These are phyloP conservation scores for Acronicta alni DNA, from an alignment of 2,888 invertebrate genomes.

Conservation along the genomic window DNA sequence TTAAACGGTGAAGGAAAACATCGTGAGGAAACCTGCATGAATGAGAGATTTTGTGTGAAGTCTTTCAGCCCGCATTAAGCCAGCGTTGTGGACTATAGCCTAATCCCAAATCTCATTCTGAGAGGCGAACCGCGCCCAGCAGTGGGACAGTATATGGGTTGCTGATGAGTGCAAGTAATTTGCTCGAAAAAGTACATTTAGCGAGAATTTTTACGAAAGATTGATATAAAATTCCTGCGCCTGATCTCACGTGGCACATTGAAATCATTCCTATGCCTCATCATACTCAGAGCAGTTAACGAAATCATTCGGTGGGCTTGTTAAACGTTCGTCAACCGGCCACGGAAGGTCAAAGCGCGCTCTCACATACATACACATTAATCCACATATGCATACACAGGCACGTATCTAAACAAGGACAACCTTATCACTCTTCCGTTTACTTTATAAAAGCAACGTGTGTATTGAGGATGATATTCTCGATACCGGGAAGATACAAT, in stretches of 20 bases:
- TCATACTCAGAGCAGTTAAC: conserved; percentile 35
- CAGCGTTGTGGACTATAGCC: no score
- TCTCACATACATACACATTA: conserved; percentile 60
- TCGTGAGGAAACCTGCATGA: no score
- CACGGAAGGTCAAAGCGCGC: conserved; percentile 77
- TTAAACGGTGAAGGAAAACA: no score
- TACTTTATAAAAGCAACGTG: conserved; percentile 70
- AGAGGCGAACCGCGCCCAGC: no score
- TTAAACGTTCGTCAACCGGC: conserved; percentile 75
- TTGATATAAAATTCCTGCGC: conserved; percentile 10
- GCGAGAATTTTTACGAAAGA: conserved; percentile 1
- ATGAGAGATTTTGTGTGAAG: no score
- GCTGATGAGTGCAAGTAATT: neutral
- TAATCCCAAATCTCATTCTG: no score
- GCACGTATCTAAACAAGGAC: conserved; percentile 69
- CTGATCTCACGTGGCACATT: neutral
- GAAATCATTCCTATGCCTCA: conserved; percentile 20
- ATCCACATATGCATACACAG: conserved; percentile 59
- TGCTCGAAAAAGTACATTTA: no score
- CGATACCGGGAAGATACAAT: conserved; percentile 45
- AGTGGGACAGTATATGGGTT: no score
- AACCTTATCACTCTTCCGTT: conserved; percentile 73
- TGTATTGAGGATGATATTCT: conserved; percentile 57
- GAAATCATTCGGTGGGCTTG: conserved; percentile 51
- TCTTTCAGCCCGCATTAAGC: no score